These are phyloP conservation scores for Drosophila sordidula DNA, from an alignment of 2,888 invertebrate species.

Conservation along the genomic window DNA sequence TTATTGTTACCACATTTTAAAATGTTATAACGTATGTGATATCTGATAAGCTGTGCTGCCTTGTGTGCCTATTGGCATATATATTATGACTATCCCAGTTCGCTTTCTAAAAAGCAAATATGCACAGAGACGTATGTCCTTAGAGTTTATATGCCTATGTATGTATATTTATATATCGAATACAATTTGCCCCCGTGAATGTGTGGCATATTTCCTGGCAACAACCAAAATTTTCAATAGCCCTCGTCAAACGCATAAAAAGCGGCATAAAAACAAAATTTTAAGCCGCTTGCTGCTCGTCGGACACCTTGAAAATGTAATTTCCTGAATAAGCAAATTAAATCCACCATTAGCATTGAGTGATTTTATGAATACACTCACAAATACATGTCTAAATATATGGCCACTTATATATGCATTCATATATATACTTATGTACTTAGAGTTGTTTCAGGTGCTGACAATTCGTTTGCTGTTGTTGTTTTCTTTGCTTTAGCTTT, in stretches of 20 bases:
- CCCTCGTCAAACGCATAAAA: conserved; percentile 1
- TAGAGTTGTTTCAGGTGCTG: conserved; percentile 19
- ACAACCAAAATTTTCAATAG: neutral
- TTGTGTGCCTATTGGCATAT: no score
- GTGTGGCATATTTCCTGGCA: neutral
- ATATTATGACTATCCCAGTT: no score
- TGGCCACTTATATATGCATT: neutral
- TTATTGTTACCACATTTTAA: no score
- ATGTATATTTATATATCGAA: neutral
- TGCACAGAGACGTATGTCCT: no score
- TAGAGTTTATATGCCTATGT: neutral
- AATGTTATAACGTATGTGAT: no score
- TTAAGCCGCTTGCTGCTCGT: conserved; percentile 47
- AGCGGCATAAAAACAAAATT: conserved; percentile 40
- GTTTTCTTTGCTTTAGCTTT: no score
- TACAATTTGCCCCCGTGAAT: neutral
- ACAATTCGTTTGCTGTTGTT: conserved; percentile 25
- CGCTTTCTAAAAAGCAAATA: no score
- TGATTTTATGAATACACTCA: neutral
- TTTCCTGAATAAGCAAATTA: conserved; percentile 65
- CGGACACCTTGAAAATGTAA: conserved; percentile 53
- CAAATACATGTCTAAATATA: neutral
- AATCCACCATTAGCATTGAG: conserved; percentile 58
- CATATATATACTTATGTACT: conserved; percentile 2
- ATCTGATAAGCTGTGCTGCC: no score